A percentile compares a stretch with the other conserved stretches of the same genome.
These are phyloP conservation scores for Pionites leucogaster DNA, from an alignment of 2,113 vertebrate genomes.

Conservation along the genomic window DNA sequence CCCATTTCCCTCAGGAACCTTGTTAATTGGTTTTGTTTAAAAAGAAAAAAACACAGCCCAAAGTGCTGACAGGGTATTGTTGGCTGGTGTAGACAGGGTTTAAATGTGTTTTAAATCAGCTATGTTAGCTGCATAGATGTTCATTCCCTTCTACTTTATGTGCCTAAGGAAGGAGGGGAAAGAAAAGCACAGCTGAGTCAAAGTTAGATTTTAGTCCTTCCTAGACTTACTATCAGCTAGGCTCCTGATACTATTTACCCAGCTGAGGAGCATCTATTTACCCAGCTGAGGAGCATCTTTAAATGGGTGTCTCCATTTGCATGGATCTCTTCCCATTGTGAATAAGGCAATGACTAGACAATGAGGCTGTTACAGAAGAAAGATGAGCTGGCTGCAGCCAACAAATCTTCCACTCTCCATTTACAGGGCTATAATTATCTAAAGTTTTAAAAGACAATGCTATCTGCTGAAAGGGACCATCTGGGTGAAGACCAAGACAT, in stretches of 20 bases:
- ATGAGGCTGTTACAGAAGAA: constrained; percentile 74
- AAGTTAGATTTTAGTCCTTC: constrained; percentile 20
- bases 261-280: constrained; percentile 55
- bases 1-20: neutral
- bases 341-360: constrained; percentile 72
- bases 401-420: constrained; percentile 71
- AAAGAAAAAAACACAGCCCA: neutral
- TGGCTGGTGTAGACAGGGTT: neutral
- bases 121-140: neutral
- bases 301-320: constrained; percentile 62
- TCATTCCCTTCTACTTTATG: neutral
- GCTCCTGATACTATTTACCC: constrained; percentile 62
- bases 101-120: constrained; percentile 13
- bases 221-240: neutral
- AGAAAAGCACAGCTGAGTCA: neutral
- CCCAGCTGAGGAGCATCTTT: constrained; percentile 49
- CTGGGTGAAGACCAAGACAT: constrained; percentile 73
- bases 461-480: constrained; percentile 78
- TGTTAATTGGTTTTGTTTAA: constrained; percentile 28
- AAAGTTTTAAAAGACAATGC: constrained; percentile 79
- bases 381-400: constrained; percentile 70
- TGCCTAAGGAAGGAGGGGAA: neutral
- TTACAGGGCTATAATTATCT: constrained; percentile 79
- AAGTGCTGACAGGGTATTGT: constrained; percentile 47
- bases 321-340: constrained; percentile 58